phyloP scores from a whole-genome alignment of 2,888 invertebrate species.

The Miltochrista miniata region DNA sequence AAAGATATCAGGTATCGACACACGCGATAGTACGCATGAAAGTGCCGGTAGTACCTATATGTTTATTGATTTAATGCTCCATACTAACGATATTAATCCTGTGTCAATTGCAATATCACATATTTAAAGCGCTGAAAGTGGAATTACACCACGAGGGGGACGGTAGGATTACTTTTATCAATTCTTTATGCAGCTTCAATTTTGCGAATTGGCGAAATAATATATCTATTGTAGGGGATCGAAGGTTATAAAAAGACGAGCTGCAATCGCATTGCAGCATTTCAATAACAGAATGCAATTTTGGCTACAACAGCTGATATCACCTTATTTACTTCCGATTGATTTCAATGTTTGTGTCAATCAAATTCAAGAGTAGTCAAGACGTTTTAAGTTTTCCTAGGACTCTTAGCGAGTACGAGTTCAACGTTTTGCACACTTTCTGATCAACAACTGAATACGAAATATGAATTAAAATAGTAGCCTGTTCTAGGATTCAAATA shows the following conservation, averaged over 20 bases:
- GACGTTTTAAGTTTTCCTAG: too few species aligned
- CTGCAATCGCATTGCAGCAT: too few species aligned
- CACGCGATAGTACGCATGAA: slow-evolving; percentile 49
- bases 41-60: slow-evolving; percentile 52
- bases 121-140: slow-evolving; percentile 27
- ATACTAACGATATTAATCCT: slow-evolving; percentile 43
- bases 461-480: too few species aligned
- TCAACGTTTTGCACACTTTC: too few species aligned
- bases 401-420: too few species aligned
- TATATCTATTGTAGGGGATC: neutral
- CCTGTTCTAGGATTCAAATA: too few species aligned
- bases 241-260: neutral
- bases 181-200: slow-evolving; percentile 8
- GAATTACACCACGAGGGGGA: slow-evolving; percentile 20
- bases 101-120: slow-evolving; percentile 45
- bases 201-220: neutral
- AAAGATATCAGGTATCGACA: slow-evolving; percentile 70
- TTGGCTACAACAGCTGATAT: too few species aligned
- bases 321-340: too few species aligned
- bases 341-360: too few species aligned
- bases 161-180: slow-evolving; percentile 15
- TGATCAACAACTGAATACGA: too few species aligned
- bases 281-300: too few species aligned
- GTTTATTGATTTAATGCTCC: slow-evolving; percentile 52
- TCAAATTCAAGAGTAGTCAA: too few species aligned